Percentiles rank a stretch among this genome's conserved stretches.
Conservation (phyloP, 2,888 invertebrate genomes). For the Lasioglossum zephyrum region DNA sequence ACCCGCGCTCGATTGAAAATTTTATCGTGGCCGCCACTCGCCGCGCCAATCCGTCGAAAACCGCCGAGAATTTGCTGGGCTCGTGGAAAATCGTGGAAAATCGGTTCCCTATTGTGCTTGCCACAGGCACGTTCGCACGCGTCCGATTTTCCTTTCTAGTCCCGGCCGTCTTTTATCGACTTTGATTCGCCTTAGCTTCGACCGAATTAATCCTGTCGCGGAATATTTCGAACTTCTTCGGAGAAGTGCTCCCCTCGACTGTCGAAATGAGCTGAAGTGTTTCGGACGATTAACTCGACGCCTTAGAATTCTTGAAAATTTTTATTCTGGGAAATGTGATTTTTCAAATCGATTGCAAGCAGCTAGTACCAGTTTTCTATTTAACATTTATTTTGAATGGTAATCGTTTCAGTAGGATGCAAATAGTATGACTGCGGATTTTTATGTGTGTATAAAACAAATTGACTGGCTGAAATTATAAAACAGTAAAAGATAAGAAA, state of each 20-base stretch:
- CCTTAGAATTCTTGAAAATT: neutral
- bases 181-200: neutral
- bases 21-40: constrained; percentile 16
- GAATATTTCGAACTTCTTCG: neutral
- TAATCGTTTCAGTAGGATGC: too few species aligned
- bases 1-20: constrained; percentile 8
- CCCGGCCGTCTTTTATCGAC: constrained; percentile 16
- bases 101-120: neutral
- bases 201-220: constrained; percentile 19
- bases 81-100: constrained; percentile 21
- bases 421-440: too few species aligned
- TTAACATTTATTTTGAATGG: neutral
- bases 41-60: constrained; percentile 10
- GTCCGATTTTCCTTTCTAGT: neutral
- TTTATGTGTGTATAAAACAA: too few species aligned
- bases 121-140: neutral
- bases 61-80: neutral
- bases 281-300: neutral
- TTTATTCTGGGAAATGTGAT: neutral
- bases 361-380: neutral
- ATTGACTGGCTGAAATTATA: too few species aligned
- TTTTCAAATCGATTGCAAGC: neutral
- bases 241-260: neutral
- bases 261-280: neutral
- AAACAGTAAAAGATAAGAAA: too few species aligned